These are phyloP conservation scores for Turritopsis rubra DNA, from an alignment of 30 jellyfish, hydroid and myxozoan species.

Conservation along the genomic window DNA sequence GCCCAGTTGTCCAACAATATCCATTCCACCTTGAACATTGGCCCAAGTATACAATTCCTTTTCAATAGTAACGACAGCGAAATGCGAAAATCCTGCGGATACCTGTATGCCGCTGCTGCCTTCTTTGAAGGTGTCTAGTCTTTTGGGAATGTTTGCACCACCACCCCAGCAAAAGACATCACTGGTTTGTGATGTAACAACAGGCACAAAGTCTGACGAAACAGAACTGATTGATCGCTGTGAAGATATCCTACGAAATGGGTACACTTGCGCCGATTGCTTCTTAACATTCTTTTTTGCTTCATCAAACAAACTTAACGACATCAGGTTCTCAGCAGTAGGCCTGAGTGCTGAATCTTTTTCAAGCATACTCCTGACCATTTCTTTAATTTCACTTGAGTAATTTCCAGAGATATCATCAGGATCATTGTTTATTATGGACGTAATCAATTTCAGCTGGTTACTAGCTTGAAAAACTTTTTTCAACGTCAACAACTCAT, in stretches of 20 bases:
- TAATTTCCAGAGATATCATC: slow-evolving; percentile 48
- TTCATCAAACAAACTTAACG: slow-evolving; percentile 20
- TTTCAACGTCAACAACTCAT: slow-evolving; percentile 72
- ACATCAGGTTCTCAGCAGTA: slow-evolving; percentile 41
- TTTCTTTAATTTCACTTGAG: slow-evolving; percentile 38
- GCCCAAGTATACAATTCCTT: slow-evolving; percentile 97
- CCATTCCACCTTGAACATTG: slow-evolving; percentile 91
- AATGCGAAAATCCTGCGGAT: slow-evolving; percentile 84
- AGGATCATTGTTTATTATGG: slow-evolving; percentile 63
- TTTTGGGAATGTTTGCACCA: slow-evolving; percentile 72
- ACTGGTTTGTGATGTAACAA: slow-evolving; percentile 80
- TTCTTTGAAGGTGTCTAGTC: slow-evolving; percentile 55
- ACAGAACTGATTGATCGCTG: slow-evolving; percentile 28
- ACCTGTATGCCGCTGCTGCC: slow-evolving; percentile 78
- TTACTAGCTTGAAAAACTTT: slow-evolving; percentile 84
- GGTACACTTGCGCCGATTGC: background rate
- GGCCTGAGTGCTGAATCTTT: slow-evolving; percentile 71
- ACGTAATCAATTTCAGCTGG: slow-evolving; percentile 64
- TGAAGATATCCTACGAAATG: slow-evolving; percentile 13
- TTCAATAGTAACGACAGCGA: slow-evolving; percentile 89
- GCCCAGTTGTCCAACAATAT: slow-evolving; percentile 77
- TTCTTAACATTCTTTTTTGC: slow-evolving; percentile 4
- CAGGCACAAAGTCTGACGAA: slow-evolving; percentile 49
- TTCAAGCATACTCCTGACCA: slow-evolving; percentile 38
- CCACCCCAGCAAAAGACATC: slow-evolving; percentile 99